Conservation (phyloP, 2,113 vertebrate species). For the Caranx ignobilis region DNA sequence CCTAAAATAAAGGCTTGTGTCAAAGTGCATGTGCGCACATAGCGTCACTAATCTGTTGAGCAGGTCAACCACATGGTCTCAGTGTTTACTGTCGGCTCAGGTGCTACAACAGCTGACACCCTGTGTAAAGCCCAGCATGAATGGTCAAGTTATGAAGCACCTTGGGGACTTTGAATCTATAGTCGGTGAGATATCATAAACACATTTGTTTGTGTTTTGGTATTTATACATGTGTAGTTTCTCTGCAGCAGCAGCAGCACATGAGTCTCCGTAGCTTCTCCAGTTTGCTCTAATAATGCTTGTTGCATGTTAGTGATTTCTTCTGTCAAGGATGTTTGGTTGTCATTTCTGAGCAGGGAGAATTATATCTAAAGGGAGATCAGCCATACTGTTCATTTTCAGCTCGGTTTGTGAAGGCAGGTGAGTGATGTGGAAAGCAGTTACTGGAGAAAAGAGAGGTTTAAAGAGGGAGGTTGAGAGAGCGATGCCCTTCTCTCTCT, state of each 20-base stretch:
- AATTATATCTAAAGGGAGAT: background rate
- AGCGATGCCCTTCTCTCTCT: background rate
- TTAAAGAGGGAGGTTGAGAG: slow-evolving; percentile 13
- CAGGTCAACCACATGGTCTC: slow-evolving; percentile 23
- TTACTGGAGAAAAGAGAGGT: slow-evolving; percentile 2
- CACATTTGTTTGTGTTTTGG: background rate
- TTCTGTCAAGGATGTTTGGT: background rate
- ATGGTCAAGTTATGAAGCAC: slow-evolving; percentile 1
- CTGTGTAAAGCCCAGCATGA: background rate
- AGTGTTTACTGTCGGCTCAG: slow-evolving; percentile 29
- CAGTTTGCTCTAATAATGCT: background rate
- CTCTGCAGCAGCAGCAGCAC: background rate
- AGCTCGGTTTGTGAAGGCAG: slow-evolving; percentile 15
- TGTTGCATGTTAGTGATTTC: background rate
- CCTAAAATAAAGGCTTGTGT: background rate
- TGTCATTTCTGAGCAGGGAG: slow-evolving; percentile 5
- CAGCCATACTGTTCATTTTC: background rate
- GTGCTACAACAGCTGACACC: slow-evolving; percentile 21
- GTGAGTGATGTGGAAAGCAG: slow-evolving; percentile 17
- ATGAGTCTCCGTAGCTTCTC: background rate
- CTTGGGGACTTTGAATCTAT: slow-evolving; percentile 6
- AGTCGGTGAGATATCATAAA: slow-evolving; percentile 6
- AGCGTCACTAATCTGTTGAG: slow-evolving; percentile 19
- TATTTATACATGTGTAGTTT: background rate
- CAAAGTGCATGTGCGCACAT: background rate